Evolutionary conservation across 1,140 invertebrate genomes (phyloP), one percentile per base, ranked within the genome.

Genomic region (Chironomus striatipennis): DNA sequence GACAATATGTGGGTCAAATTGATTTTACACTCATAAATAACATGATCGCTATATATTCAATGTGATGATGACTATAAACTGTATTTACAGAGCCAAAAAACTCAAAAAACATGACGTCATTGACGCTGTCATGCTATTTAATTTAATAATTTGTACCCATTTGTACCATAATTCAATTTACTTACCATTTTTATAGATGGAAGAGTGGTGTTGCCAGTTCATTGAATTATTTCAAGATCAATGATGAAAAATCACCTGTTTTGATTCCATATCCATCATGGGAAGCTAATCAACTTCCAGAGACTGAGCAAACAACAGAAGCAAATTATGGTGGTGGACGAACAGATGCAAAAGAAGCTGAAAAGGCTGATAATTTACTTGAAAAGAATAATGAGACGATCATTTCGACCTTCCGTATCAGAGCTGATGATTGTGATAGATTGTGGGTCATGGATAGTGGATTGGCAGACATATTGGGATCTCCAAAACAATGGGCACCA

Each of bases 401-500:
- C 12, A 83, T 90, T 64, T 90, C 86, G n/a, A 88, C 89, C 2
- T 89, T 90, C 78, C 86, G 89, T 75, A 80, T 88, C 9, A 85
- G 81, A 76, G 85, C 89, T 15, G 91, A 93, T 80, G 83, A 83
- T 1, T 92, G 90, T 76, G 89, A 91, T 79, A 85, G 91, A 73
- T 82, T 93, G 9, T 93, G 91, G 91, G 89, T 87, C 43, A 84
- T 90, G 78, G 91, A 93, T 79, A 88, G 88, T 10, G 90, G 90
- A n/a, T 79, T 91, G 34, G 87, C 88, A 75, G 89, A 92, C 80
- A 90, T 92, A 79, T 82, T 89, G 65, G 90, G 85, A 43, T 80
- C 79, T 74, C 81, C 83, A 43, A 86, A 87, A 75, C 85, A 87
- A 76, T 79, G 88, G n/a, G 84, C 88, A 9, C 86, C 85, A 15